Evolutionary conservation across 2,888 invertebrate genomes (phyloP), one percentile per base, ranked within the genome.

Genomic region (Deladenus siricidicola): DNA sequence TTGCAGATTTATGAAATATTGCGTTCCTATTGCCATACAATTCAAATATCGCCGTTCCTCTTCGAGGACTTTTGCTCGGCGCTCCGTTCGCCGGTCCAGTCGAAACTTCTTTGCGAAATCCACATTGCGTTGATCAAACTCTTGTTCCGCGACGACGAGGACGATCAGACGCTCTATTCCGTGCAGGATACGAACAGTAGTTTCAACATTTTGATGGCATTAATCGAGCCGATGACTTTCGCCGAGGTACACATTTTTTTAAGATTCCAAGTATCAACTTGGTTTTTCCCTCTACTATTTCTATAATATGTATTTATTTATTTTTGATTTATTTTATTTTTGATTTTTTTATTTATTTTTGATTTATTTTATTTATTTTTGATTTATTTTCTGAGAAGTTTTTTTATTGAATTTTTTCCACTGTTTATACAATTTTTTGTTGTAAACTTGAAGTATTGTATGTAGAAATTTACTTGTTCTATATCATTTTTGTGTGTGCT

Each of bases 51-150:
- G 29, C 93, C 93, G 17, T 96, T 84, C 75, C 86, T 90, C 65
- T 87, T 96, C 79, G 98, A 98, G 83, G 96, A 98, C 81, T 89
- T 98, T 79, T 93, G 93, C 84, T 90, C 90, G 34, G 89, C 91
- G 50, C 80, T 98, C 60, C 85, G 88, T 64, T 88, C 88, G 78
- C 93, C 94, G 80, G 91, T 92, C 80, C 90, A 63, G 44, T 44
- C 66, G 2, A 21, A 67, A 78, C 83, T 98, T 62, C 83, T 96
- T 26, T 86, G 90, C 14, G 98, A 98, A 83, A 86, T 92, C 68
- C 96, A 98, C 81, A 88, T 94, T 69, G 88, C 89, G 85, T 83
- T 98, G 57, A 82, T 98, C 44, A 91, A 89, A 82, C 88, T 93
- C 34, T 84, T 81, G 39, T 68, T 93, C 55, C 84, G 92, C 51